Base-by-base conservation (phyloP, 2,888 invertebrate species). In the Mimas tiliae region DNA sequence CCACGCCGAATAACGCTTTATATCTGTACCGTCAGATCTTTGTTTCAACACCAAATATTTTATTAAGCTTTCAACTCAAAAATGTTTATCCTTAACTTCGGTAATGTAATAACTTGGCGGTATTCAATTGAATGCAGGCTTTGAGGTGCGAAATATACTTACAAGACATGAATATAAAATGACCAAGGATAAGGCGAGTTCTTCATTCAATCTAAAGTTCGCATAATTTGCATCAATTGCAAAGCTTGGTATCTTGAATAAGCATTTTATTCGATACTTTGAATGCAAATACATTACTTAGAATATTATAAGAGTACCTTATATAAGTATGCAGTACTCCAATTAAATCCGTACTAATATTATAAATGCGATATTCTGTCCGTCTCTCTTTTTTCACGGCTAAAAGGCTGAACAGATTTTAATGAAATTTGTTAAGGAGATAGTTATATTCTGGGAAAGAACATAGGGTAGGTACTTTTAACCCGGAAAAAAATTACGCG, bases 151-250 rank as follows among this genome's bases (percentile, higher is more conserved):
- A 64, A 58, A 65, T 65, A 58, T 65, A 69, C 66, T 66, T 65
- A 62, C 65, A 66, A 45, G 63, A 68, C 69, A 72, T 81, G 78
- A 82, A 83, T 83, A 82, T 80, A 79, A 73, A 72, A 76, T 84
- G 80, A 79, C 78, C 81, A 77, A 81, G 77, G 80, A 84, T 83
- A 79, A 80, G 84, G 78, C 84, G 74, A 80, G 77, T 80, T 79
- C 79, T 76, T 87, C 86, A 89, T 88, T 88, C 84, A 88, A 89
- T 89, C 86, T 84, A 85, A 86, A 85, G 81, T 84, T 83, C 88
- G 84, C 87, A 89, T 89, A 87, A 89, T 89, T 87, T 84, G 79
- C 83, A 75, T 79, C 78, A 69, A 69, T 73, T 68, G 47, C 52
- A 42, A 53, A 58, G 58, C 42, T 42, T 42, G 58, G 58, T 42